A percentile compares a stretch with the other conserved stretches of the same genome.
These are phyloP conservation scores for Perca fluviatilis DNA, from an alignment of 2,113 vertebrate genomes.

Conservation along the genomic window DNA sequence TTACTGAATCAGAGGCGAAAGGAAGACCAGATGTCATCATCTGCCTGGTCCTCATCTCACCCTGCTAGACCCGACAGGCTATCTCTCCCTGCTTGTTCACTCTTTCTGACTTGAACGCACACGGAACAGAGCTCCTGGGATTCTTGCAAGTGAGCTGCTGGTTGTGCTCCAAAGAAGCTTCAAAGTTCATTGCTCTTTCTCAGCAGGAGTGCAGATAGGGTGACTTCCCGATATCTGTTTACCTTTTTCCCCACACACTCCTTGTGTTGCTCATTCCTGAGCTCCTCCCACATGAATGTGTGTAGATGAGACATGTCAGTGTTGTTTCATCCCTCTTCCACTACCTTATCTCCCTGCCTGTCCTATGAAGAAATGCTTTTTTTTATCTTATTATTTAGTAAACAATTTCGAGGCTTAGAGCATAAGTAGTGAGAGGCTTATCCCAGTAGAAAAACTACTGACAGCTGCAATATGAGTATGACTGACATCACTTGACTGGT, in stretches of 20 bases:
- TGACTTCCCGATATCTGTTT: slow-evolving; percentile 40
- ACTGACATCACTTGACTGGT: slow-evolving; percentile 68
- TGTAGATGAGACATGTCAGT: slow-evolving; percentile 53
- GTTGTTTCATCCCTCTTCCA: slow-evolving; percentile 44
- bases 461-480: slow-evolving; percentile 68
- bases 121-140: slow-evolving; percentile 62
- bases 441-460: slow-evolving; percentile 45
- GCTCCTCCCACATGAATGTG: slow-evolving; percentile 39
- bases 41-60: slow-evolving; percentile 62
- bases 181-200: slow-evolving; percentile 74
- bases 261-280: slow-evolving; percentile 38
- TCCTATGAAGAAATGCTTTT: slow-evolving; percentile 56
- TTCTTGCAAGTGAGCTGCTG: slow-evolving; percentile 55
- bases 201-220: slow-evolving; percentile 42
- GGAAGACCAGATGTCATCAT: slow-evolving; percentile 67
- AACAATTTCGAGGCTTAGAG: slow-evolving; percentile 56
- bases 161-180: slow-evolving; percentile 70
- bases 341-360: slow-evolving; percentile 40
- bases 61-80: slow-evolving; percentile 48
- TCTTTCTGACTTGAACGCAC: slow-evolving; percentile 55
- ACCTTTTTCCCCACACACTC: slow-evolving; percentile 25
- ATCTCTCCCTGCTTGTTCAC: slow-evolving; percentile 47
- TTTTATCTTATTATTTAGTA: slow-evolving; percentile 68
- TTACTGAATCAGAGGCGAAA: slow-evolving; percentile 72
- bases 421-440: slow-evolving; percentile 51